Evolutionary conservation across 2,888 invertebrate genomes (phyloP).

Genomic region (Scrobipalpa costella): DNA sequence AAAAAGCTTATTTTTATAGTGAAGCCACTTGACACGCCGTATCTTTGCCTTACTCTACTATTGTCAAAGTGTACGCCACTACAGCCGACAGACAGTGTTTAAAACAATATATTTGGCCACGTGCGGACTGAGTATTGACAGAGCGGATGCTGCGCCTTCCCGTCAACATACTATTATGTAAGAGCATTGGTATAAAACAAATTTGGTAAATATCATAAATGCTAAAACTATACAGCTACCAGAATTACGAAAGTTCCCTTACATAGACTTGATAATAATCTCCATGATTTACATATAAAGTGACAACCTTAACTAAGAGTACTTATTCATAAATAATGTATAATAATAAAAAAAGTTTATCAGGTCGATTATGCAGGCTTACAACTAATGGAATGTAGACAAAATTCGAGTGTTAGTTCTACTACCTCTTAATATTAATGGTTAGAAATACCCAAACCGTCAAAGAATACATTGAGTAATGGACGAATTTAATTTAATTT

Average conservation of each 20-base stretch:
- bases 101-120: constrained; percentile 41
- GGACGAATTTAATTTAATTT: constrained; percentile 47
- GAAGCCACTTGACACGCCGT: background rate
- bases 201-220: constrained; percentile 75
- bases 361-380: constrained; percentile 67
- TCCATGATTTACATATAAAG: constrained; percentile 53
- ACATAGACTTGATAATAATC: constrained; percentile 61
- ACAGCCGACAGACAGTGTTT: constrained; percentile 8
- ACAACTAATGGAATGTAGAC: constrained; percentile 72
- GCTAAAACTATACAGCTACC: constrained; percentile 73
- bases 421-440: constrained; percentile 68
- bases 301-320: constrained; percentile 38
- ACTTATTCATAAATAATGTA: constrained; percentile 43
- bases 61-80: background rate
- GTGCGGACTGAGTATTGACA: constrained; percentile 47
- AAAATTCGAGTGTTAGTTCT: constrained; percentile 66
- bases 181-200: constrained; percentile 77
- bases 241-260: constrained; percentile 62
- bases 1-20: background rate
- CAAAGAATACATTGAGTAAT: constrained; percentile 58
- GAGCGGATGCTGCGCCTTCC: constrained; percentile 36
- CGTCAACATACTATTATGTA: constrained; percentile 59
- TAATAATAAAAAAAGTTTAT: constrained; percentile 38
- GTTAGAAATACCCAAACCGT: constrained; percentile 76
- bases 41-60: background rate